A percentile compares a stretch with the other conserved stretches of the same genome.
Conservation (phyloP, 2,888 invertebrate genomes). For the Pseudococcus longispinus region DNA sequence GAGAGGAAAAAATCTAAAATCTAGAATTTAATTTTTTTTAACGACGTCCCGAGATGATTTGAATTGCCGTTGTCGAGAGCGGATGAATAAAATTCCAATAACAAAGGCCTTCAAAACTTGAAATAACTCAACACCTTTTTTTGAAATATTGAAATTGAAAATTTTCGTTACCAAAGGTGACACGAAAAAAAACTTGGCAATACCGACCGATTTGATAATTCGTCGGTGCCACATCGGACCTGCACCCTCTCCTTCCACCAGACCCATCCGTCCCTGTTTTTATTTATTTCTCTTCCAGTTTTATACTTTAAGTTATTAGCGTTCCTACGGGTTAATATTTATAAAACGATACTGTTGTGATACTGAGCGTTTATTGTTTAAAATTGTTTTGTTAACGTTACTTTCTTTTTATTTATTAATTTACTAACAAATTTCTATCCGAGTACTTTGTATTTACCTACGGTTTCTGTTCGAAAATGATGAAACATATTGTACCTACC, state of each 20-base stretch:
- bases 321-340: slow-evolving; percentile 8
- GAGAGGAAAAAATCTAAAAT: no score
- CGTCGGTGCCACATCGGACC: not conserved
- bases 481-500: not conserved
- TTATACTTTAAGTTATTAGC: slow-evolving; percentile 16
- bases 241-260: not conserved
- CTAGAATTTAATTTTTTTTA: no score
- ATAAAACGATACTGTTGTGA: slow-evolving; percentile 22
- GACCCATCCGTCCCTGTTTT: not conserved
- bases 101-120: no score
- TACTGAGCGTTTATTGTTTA: slow-evolving; percentile 12
- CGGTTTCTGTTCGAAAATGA: not conserved
- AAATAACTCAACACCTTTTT: no score
- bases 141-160: no score
- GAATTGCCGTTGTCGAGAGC: no score
- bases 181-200: no score
- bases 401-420: not conserved
- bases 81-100: no score
- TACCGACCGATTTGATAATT: not conserved
- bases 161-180: no score
- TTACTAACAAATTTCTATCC: not conserved
- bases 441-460: not conserved
- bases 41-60: no score
- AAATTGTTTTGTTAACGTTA: not conserved
- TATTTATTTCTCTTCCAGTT: not conserved